Base-by-base conservation (phyloP, 2,888 invertebrate genomes). In the Epistrophe eligans region DNA sequence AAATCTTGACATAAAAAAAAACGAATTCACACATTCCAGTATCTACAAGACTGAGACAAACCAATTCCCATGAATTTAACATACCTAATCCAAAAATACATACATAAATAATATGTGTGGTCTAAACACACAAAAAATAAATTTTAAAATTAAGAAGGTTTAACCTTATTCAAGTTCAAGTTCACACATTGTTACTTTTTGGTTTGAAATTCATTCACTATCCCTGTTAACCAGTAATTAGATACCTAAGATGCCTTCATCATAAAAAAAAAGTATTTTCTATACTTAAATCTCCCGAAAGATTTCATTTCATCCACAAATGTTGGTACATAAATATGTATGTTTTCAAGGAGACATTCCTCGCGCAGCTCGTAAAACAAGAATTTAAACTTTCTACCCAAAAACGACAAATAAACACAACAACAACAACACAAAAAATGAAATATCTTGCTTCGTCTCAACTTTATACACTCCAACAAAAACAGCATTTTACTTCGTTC, bases 311-410 rank as follows among this genome's bases (percentile, higher is more conserved):
- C 60, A 73, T 43, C 40, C 28, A 19, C 45, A 28, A 32, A 55
- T 32, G 7, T 55, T 15, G 11, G 4, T 55, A n/a, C 17, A 55
- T 7, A 50, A n/a, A 50, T 1, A 8, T 6, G 0, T 43, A 19
- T 40, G 17, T 8, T n/a, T n/a, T 15, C 50, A 17, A 50, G n/a
- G 17, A 77, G 57, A 77, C 71, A 87, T 83, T 87, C 76, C 24
- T 24, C 79, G 52, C n/a, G n/a, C 19, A 79, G 52, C 79, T 76
- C 48, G 83, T 74, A 48, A 79, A 79, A 87, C 87, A 58, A 83
- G 87, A 83, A 83, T 79, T 81, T 55, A 83, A 83, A 87, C 87
- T 87, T 87, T 87, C 87, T 87, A 83, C 85, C 82, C 77, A 79
- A 85, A 85, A 85, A 73, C 79, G 45, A 84, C 64, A 38, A 11